Conservation (phyloP, 2,113 vertebrate genomes). For the Dromiciops gliroides region DNA sequence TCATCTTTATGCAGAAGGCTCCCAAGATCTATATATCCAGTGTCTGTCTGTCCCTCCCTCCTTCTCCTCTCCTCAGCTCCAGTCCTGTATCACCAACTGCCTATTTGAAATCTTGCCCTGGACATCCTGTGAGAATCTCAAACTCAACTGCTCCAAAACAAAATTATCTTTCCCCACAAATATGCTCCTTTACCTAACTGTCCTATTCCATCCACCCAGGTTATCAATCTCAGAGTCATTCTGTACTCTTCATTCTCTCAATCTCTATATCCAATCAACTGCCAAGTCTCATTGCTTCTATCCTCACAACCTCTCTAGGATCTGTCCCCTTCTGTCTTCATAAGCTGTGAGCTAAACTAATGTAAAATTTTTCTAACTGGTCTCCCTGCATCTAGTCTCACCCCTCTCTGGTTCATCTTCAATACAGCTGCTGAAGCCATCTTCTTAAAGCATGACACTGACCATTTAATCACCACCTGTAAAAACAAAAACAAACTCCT, state of each 20-base stretch:
- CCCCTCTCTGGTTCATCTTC: neutral
- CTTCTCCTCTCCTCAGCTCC: neutral
- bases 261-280: neutral
- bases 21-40: neutral
- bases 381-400: neutral
- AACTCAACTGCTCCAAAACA: neutral
- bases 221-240: neutral
- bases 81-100: neutral
- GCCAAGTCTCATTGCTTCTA: neutral
- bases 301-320: neutral
- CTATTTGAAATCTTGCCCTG: neutral
- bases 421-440: neutral
- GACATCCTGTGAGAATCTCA: neutral
- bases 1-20: neutral
- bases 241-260: neutral
- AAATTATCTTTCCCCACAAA: neutral
- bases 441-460: neutral
- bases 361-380: neutral
- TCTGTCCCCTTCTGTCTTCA: neutral
- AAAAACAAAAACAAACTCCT: neutral
- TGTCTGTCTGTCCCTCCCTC: neutral
- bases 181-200: neutral
- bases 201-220: neutral
- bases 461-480: neutral
- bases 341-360: neutral